Percentiles rank a stretch among this genome's conserved stretches.
These are phyloP conservation scores for Spinus pinus DNA, from an alignment of 2,797 vertebrate species.

Conservation along the genomic window DNA sequence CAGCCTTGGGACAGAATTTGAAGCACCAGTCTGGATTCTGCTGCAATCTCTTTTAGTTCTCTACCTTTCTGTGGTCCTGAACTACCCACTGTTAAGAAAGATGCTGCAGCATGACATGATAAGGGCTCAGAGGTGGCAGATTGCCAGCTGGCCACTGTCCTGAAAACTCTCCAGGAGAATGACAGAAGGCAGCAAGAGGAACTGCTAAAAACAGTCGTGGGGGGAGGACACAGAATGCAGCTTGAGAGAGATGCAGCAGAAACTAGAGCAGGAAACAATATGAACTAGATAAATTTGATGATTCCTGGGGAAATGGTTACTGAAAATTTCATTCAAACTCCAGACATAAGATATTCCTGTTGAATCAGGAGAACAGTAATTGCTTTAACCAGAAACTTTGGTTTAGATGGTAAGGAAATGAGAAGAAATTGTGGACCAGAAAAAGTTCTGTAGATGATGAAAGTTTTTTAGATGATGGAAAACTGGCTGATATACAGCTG, in stretches of 20 bases:
- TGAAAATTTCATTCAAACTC: background rate
- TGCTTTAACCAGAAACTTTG: background rate
- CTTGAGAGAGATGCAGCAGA: background rate
- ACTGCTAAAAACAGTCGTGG: background rate
- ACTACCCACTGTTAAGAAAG: background rate
- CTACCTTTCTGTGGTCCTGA: background rate
- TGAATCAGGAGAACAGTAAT: background rate
- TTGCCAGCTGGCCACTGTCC: constrained; percentile 5
- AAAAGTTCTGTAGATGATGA: background rate
- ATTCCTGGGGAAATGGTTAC: background rate
- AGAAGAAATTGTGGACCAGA: background rate
- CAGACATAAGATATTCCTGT: background rate
- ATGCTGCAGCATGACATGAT: background rate
- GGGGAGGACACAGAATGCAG: background rate
- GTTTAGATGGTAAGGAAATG: background rate
- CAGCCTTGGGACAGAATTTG: background rate
- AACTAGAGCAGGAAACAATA: background rate
- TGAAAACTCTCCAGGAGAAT: background rate
- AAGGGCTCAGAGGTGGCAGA: background rate
- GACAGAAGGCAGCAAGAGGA: background rate
- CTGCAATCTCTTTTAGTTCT: background rate
- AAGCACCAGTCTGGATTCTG: background rate
- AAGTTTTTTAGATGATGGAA: background rate
- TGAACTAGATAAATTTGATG: background rate
- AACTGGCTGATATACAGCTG: background rate